Evolutionary conservation across 2,888 invertebrate genomes (phyloP).

Genomic region (Tetranychus truncatus): DNA sequence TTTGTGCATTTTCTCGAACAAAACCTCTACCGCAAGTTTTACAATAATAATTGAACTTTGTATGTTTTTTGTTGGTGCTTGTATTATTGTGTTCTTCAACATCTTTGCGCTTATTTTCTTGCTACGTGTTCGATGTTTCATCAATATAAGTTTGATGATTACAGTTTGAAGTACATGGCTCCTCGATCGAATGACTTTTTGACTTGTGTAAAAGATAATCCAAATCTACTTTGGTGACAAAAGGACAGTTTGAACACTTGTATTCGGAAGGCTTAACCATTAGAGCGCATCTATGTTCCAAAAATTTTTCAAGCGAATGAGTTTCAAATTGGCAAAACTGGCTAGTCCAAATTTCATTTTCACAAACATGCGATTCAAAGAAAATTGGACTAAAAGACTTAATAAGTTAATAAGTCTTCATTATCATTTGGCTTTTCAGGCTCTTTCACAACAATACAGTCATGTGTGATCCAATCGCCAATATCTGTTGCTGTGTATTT

Average conservation of each 20-base stretch:
- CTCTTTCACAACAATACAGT: too few species aligned
- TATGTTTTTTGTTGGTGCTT: too few species aligned
- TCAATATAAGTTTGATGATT: neutral
- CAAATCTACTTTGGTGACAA: too few species aligned
- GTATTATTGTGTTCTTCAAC: too few species aligned
- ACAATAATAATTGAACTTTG: neutral
- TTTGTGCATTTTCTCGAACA: neutral
- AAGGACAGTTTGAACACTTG: too few species aligned
- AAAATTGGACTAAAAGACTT: neutral
- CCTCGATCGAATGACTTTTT: neutral
- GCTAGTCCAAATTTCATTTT: neutral
- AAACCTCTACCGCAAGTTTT: neutral
- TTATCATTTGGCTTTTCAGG: too few species aligned
- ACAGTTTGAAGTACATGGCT: neutral
- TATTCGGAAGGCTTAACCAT: neutral
- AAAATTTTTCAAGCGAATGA: too few species aligned
- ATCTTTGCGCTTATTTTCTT: neutral
- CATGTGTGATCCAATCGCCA: too few species aligned
- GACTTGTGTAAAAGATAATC: neutral
- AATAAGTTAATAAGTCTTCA: too few species aligned
- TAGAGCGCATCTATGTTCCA: neutral
- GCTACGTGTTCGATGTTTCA: fast-evolving
- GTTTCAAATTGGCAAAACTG: neutral
- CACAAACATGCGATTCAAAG: neutral
- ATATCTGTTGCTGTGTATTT: too few species aligned